Conservation (phyloP, 2,888 invertebrate species). For the Latrodectus elegans region DNA sequence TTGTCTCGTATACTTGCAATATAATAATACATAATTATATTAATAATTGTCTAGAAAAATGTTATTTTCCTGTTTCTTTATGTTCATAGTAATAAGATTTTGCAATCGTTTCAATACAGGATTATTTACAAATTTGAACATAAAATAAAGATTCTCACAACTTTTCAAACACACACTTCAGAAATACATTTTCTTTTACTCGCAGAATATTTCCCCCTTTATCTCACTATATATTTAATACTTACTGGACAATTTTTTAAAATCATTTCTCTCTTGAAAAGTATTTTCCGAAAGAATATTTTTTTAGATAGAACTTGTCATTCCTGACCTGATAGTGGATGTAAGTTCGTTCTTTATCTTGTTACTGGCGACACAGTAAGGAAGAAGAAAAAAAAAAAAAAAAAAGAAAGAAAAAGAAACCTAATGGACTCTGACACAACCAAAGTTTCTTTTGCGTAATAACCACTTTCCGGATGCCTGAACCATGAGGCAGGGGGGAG, state of each 20-base stretch:
- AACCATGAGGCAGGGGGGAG: not conserved
- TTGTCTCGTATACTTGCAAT: no score
- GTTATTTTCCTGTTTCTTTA: no score
- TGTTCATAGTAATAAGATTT: no score
- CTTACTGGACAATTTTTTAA: not conserved
- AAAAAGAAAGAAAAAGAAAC: not conserved
- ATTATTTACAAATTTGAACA: no score
- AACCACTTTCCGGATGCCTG: conserved; percentile 11
- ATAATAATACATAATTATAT: no score
- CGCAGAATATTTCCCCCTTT: no score
- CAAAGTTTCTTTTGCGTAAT: conserved; percentile 53
- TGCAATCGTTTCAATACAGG: no score
- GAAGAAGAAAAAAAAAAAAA: not conserved
- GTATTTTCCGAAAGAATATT: not conserved
- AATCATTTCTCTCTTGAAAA: not conserved
- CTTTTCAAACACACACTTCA: no score
- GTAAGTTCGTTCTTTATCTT: conserved; percentile 2
- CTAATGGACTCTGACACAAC: conserved; percentile 29
- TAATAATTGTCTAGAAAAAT: no score
- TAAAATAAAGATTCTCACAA: no score
- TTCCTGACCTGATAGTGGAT: not conserved
- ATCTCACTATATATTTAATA: not conserved
- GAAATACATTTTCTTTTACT: no score
- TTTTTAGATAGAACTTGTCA: not conserved
- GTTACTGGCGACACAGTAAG: not conserved